A percentile compares a stretch with the other conserved stretches of the same genome.
Conservation (phyloP, 2,888 invertebrate species). For the Dryadula phaetusa region DNA sequence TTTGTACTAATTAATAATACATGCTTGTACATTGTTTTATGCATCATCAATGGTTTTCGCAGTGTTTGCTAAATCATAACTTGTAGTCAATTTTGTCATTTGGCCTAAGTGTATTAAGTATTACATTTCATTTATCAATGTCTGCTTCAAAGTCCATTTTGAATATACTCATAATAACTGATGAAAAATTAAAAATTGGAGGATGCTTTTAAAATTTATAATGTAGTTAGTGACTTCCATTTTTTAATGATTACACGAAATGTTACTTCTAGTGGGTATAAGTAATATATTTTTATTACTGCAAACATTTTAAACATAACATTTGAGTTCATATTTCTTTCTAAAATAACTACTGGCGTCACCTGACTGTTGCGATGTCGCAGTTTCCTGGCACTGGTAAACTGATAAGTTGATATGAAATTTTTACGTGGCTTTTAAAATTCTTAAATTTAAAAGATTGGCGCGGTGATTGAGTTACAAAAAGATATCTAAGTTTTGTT, state of each 20-base stretch:
- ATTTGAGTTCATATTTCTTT: slow-evolving; percentile 3
- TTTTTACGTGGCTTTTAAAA: not conserved
- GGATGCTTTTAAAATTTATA: not conserved
- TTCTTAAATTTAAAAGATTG: not conserved
- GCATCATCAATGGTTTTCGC: no score
- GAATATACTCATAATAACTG: no score
- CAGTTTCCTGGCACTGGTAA: slow-evolving; percentile 1
- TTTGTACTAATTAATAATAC: no score
- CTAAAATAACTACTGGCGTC: slow-evolving; percentile 12
- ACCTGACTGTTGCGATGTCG: not conserved
- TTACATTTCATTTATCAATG: no score
- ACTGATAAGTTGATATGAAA: slow-evolving; percentile 6
- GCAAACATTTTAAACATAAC: not conserved
- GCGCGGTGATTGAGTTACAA: not conserved
- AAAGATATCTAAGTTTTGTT: not conserved
- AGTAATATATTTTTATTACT: not conserved
- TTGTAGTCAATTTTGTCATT: no score
- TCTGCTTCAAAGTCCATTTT: no score
- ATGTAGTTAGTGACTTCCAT: not conserved
- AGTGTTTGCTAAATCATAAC: no score
- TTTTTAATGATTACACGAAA: no score
- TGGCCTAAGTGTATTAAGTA: no score
- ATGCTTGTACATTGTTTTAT: no score
- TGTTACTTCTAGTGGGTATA: no score
- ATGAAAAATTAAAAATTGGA: no score